phyloP scores from a whole-genome alignment of 1,140 invertebrate species.

The Panulirus ornatus region DNA sequence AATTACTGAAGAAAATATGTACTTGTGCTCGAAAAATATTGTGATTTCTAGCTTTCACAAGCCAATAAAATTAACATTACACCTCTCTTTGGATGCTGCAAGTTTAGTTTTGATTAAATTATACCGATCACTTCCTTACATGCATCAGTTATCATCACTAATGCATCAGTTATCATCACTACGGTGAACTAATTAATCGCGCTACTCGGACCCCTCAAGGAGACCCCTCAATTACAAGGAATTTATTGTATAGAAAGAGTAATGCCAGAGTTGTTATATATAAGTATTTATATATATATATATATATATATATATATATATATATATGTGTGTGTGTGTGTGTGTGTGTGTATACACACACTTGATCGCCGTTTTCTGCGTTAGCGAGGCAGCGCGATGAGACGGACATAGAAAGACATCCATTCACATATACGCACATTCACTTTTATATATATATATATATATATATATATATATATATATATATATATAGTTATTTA shows the following conservation, averaged over 20 bases:
- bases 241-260: background rate
- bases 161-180: background rate
- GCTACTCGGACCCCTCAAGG: background rate
- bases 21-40: background rate
- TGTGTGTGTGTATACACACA: background rate
- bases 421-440: too few species aligned
- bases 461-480: too few species aligned
- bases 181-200: background rate
- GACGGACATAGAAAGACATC: too few species aligned
- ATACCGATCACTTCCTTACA: background rate
- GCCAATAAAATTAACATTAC: background rate
- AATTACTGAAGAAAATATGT: background rate
- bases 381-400: too few species aligned
- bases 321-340: background rate
- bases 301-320: slow-evolving; percentile 36
- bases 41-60: background rate
- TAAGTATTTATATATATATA: slow-evolving; percentile 25
- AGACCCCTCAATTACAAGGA: background rate
- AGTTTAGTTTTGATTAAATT: background rate
- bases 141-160: background rate
- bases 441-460: too few species aligned
- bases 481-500: too few species aligned
- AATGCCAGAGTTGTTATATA: background rate
- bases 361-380: too few species aligned
- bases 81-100: background rate